These are phyloP conservation scores for Euwallacea similis DNA, from an alignment of 1,140 invertebrate genomes.

Conservation along the genomic window DNA sequence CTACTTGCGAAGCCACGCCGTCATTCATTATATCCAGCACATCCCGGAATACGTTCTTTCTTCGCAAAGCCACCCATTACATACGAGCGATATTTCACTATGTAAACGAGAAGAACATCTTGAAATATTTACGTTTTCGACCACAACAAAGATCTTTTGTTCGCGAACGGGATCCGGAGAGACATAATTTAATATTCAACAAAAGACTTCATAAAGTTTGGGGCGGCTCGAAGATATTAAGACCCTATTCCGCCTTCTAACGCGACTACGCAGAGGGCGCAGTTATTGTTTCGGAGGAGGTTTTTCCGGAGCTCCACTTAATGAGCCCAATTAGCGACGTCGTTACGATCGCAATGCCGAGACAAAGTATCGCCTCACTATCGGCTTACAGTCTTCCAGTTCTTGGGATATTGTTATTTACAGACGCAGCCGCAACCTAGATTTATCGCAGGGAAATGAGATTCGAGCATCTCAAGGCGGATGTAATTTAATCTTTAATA, in stretches of 20 bases:
- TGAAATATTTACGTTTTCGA: slow-evolving; percentile 18
- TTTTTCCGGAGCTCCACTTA: not conserved
- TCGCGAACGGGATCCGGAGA: slow-evolving; percentile 13
- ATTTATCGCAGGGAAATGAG: too few relatives aligned
- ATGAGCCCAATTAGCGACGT: not conserved
- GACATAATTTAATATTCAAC: slow-evolving; percentile 17
- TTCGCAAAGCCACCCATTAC: too few relatives aligned
- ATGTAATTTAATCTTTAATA: too few relatives aligned
- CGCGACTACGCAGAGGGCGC: slow-evolving; percentile 5
- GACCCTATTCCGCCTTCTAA: not conserved
- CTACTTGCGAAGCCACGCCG: too few relatives aligned
- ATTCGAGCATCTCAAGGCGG: too few relatives aligned
- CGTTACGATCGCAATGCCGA: not conserved
- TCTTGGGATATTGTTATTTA: not conserved
- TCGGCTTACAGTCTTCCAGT: not conserved
- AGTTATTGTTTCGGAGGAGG: slow-evolving; percentile 4
- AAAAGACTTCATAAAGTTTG: slow-evolving; percentile 13
- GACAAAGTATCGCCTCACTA: not conserved
- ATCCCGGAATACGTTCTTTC: not conserved
- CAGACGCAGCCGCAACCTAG: too few relatives aligned
- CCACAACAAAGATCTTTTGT: slow-evolving; percentile 23
- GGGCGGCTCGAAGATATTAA: slow-evolving; percentile 1
- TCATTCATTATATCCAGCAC: not conserved
- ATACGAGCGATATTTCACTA: not conserved
- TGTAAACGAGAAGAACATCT: slow-evolving; percentile 8